Conservation (phyloP, 2,113 vertebrate genomes). For the Pollimyrus isidori region DNA sequence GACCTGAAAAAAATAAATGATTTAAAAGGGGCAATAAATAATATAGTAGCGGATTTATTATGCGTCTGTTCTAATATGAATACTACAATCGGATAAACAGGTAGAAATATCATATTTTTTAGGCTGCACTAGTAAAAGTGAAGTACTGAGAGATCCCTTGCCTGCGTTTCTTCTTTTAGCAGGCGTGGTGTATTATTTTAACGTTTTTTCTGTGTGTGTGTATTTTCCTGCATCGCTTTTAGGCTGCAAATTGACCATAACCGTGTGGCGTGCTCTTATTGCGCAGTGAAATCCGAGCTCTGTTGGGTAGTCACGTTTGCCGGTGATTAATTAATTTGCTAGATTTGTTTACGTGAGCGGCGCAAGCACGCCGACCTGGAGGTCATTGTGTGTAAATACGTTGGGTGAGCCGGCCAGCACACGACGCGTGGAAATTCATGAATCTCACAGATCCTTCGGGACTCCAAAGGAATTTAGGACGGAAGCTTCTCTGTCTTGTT, state of each 20-base stretch:
- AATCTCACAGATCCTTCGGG: background rate
- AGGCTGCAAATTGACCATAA: background rate
- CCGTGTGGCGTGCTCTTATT: background rate
- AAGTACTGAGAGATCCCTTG: background rate
- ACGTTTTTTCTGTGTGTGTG: background rate
- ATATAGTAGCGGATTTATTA: background rate
- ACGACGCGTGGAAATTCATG: background rate
- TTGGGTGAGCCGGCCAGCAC: background rate
- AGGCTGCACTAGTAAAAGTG: background rate
- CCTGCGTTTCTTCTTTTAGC: background rate
- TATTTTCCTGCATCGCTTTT: background rate
- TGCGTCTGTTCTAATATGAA: background rate
- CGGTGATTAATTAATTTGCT: slow-evolving; percentile 6
- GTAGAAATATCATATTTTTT: background rate
- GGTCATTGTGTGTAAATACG: slow-evolving; percentile 1
- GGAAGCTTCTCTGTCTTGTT: background rate
- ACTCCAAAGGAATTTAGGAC: background rate
- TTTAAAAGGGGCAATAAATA: background rate
- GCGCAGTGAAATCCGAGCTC: background rate
- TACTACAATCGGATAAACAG: background rate
- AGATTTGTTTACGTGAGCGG: background rate
- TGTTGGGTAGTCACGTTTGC: background rate
- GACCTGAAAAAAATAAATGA: background rate
- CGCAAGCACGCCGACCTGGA: background rate
- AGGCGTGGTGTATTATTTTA: background rate